phyloP scores from a whole-genome alignment of 2,797 vertebrate genomes.

The Emys orbicularis region DNA sequence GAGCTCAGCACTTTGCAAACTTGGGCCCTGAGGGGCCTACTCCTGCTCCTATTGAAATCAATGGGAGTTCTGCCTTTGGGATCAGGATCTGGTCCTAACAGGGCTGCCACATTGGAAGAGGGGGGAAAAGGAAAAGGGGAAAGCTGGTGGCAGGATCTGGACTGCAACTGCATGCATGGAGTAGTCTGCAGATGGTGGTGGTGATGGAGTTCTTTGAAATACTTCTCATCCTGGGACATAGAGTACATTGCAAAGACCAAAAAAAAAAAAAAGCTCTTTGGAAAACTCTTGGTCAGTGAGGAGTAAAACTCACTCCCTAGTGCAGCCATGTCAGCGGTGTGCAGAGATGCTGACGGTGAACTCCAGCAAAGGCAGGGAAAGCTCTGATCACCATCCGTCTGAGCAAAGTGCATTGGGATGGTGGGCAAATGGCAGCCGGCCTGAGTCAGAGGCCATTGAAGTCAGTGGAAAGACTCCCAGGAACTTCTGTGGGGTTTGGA shows the following conservation, averaged over 20 bases:
- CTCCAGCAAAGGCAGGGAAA: neutral
- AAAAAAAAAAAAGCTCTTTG: neutral
- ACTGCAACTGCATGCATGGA: neutral
- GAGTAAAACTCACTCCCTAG: neutral
- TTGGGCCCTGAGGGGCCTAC: neutral
- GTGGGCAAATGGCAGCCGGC: neutral
- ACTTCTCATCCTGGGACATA: neutral
- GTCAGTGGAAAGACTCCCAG: neutral
- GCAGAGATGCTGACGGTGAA: neutral
- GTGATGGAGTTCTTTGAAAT: neutral
- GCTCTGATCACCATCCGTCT: neutral
- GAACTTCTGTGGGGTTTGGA: neutral
- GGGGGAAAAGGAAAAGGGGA: too few relatives aligned
- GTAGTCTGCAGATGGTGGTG: conserved; percentile 8
- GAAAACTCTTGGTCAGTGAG: neutral
- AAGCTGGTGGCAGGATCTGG: neutral
- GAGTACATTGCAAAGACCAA: neutral
- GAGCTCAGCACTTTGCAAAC: neutral
- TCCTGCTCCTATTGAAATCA: neutral
- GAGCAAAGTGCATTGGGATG: rapidly evolving
- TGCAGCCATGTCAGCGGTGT: neutral
- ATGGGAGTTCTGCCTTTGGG: neutral
- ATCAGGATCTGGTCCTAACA: neutral
- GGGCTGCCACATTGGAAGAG: neutral
- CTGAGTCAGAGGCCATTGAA: neutral